Base-by-base conservation (phyloP, 2,888 invertebrate genomes). In the Oscheius sp. region DNA sequence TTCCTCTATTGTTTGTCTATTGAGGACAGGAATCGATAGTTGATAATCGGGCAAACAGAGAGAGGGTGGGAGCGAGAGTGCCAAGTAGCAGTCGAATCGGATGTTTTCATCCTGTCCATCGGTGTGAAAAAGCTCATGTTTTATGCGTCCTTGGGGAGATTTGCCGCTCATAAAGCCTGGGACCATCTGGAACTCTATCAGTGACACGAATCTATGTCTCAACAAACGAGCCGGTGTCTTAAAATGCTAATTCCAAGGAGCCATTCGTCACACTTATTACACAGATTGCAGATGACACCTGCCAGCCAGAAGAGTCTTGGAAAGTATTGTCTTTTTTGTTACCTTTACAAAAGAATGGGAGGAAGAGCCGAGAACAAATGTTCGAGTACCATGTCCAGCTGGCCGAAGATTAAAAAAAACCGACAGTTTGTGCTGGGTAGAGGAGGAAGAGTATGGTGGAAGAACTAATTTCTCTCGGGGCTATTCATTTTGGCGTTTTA, bases 271-370 rank as follows among this genome's bases (percentile, higher is more conserved):
- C 21, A 21, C 48, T 47, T 63, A 48, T 63, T 63, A 63, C 63
- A 63, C 63, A 47, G 63, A 63, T 63, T 63, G 63, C 9, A 63
- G 63, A 63, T 63, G 63, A 48, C 63, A 63, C 42, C 63, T 63
- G 63, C 48, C 63, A 63, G 50, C 29, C 5, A 21, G 50, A 48
- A 33, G 50, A 63, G 63, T 4, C 32, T 21, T 29, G n/a, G 11
- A 58, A 29, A 33, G 32, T 33, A 33, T 32, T 21, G 42, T 42
- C 42, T 7, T 42, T 42, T 42, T 42, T 42, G 42, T 42, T 7
- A 42, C 3, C 42, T 42, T 42, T 42, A 42, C 42, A 42, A 42
- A 42, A 42, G 42, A 42, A 42, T 42, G 4, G 7, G 42, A 42
- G 42, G 42, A 7, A 42, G 42, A 42, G 42, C 42, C 42, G 42